phyloP scores from a whole-genome alignment of 2,888 invertebrate species.

The Sabatieria punctata region DNA sequence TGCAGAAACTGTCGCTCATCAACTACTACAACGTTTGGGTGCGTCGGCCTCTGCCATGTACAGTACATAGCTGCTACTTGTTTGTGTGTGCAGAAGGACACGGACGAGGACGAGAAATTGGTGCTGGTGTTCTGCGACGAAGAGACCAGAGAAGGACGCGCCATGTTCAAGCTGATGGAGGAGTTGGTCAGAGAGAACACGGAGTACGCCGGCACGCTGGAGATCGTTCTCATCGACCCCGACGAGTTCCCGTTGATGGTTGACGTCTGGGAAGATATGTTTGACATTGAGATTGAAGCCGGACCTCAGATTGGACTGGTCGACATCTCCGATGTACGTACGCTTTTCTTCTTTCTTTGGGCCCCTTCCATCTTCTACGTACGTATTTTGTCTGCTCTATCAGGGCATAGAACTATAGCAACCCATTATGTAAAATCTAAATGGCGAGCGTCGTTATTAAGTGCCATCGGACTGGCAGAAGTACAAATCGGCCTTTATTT shows the following conservation, averaged over 20 bases:
- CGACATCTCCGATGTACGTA: constrained; percentile 26
- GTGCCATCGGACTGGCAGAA: too few species aligned
- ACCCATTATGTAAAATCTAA: too few species aligned
- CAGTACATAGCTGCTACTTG: not conserved
- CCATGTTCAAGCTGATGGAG: constrained; percentile 25
- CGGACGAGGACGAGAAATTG: constrained; percentile 29
- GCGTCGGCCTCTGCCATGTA: not conserved
- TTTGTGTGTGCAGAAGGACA: constrained; percentile 20
- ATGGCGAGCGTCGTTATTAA: too few species aligned
- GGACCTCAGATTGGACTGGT: constrained; percentile 30
- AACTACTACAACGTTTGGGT: constrained; percentile 32
- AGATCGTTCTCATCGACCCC: constrained; percentile 29
- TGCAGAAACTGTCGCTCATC: constrained; percentile 27
- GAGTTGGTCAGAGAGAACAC: constrained; percentile 29
- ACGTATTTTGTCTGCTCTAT: too few species aligned
- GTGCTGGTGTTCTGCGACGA: constrained; percentile 29
- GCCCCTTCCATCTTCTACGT: too few species aligned
- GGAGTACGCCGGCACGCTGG: constrained; percentile 28
- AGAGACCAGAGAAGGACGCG: constrained; percentile 28
- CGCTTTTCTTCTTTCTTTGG: not conserved
- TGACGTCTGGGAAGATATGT: constrained; percentile 33
- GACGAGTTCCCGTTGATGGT: constrained; percentile 33
- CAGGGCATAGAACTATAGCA: too few species aligned
- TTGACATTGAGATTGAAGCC: constrained; percentile 31
- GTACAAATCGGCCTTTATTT: too few species aligned